Evolutionary conservation across 2,888 invertebrate species (phyloP), one percentile per base, ranked within the genome.

Genomic region (Sceliomorpha sp.): DNA sequence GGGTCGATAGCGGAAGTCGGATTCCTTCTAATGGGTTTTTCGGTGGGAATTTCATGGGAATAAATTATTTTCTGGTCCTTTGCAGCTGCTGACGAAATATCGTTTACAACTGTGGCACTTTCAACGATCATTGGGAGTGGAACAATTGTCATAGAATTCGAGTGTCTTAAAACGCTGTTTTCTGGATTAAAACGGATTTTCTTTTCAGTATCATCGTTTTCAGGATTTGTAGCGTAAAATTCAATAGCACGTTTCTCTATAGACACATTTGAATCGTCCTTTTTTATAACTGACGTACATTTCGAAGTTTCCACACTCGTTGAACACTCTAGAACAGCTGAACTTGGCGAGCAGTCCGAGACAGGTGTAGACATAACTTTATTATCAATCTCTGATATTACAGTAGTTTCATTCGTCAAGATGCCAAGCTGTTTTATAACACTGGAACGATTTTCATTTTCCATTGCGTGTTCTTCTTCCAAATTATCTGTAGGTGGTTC

Each of bases 341-440:
- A 1, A 29, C 5, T 2, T 29, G 29, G 29, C 2, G 2, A 5
- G 29, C 2, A 29, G 7, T 29, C 29, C 1, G n/a, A 5, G 14
- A 27, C 12, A n/a, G 14, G 1, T 29, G 9, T 31, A 4, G 37
- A n/a, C 13, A 47, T 45, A 1, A 26, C 13, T 14, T 47, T 29
- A 10, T 45, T 39, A 6, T 40, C 31, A 9, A 14, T 6, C 5
- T 36, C 39, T 9, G 14, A n/a, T 1, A n/a, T 12, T 27, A 40
- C 53, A 24, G 40, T 36, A 9, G n/a, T n/a, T n/a, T 68, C 56
- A 10, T 47, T 31, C 9, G 51, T 27, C 31, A 66, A 20, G 3
- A 3, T 8, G 32, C 64, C 59, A 27, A 70, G 60, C 32, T 70
- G 64, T 37, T 70, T 70, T 3, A 70, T 70, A 9, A 70, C 70